Percentiles rank a stretch among this genome's conserved stretches.
Evolutionary conservation across 2,797 vertebrate species (phyloP).

Genomic region (Chelon auratus): DNA sequence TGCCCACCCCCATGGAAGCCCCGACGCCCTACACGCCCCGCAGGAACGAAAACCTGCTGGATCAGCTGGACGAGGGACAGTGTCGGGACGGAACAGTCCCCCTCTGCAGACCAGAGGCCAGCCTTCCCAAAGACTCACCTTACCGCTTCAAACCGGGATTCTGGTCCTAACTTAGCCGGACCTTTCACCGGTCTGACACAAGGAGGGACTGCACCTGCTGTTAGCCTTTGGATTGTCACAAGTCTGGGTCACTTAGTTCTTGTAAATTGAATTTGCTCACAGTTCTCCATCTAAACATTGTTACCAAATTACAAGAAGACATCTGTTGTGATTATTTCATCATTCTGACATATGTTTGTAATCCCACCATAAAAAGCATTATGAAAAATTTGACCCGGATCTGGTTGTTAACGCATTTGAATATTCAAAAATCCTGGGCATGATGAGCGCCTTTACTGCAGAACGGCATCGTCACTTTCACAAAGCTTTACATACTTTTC

Average conservation of each 20-base stretch:
- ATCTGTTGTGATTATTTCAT: constrained; percentile 44
- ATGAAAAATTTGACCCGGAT: constrained; percentile 22
- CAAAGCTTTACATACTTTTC: constrained; percentile 53
- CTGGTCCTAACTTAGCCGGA: constrained; percentile 86
- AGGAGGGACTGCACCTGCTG: constrained; percentile 7
- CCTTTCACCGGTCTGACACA: constrained; percentile 9
- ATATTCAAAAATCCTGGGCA: too few relatives aligned
- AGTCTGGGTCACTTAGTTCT: constrained; percentile 28
- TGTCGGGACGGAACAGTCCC: constrained; percentile 92
- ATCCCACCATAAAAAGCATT: constrained; percentile 16
- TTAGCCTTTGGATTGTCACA: constrained; percentile 27
- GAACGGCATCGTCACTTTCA: constrained; percentile 36
- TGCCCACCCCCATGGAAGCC: constrained; percentile 88
- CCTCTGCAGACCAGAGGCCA: constrained; percentile 90
- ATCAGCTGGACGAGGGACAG: constrained; percentile 93
- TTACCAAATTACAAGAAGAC: constrained; percentile 25
- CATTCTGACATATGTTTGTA: constrained; percentile 14
- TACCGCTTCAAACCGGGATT: constrained; percentile 91
- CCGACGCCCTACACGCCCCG: constrained; percentile 89
- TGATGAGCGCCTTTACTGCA: constrained; percentile 9
- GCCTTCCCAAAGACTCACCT: constrained; percentile 87
- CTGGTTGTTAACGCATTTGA: constrained; percentile 27
- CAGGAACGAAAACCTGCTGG: constrained; percentile 86
- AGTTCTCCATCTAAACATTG: constrained; percentile 11
- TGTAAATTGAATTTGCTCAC: constrained; percentile 21